These are phyloP conservation scores for Ptychochromis oligacanthus DNA, from an alignment of 2,113 vertebrate genomes.

Conservation along the genomic window DNA sequence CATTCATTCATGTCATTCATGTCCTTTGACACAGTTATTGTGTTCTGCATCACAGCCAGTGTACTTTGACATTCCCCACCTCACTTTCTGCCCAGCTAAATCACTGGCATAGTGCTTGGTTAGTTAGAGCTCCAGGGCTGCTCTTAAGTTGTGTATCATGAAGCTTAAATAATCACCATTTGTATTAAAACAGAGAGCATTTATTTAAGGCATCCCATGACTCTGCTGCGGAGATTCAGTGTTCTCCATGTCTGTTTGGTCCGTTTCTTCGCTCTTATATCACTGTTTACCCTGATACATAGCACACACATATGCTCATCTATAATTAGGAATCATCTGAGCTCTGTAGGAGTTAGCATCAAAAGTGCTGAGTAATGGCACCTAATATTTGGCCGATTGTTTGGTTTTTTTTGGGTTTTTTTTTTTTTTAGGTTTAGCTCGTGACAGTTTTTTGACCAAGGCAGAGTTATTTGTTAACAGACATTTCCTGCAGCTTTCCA, in stretches of 20 bases:
- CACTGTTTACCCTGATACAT: background rate
- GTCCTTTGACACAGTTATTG: background rate
- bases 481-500: too few species aligned
- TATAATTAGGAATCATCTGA: background rate
- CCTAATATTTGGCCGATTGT: too few species aligned
- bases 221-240: background rate
- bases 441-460: too few species aligned
- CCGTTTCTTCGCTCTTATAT: background rate
- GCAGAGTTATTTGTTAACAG: too few species aligned
- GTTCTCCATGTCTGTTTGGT: background rate
- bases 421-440: too few species aligned
- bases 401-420: too few species aligned
- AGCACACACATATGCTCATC: background rate
- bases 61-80: background rate
- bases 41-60: background rate
- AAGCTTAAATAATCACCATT: background rate
- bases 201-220: background rate
- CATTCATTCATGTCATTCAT: background rate
- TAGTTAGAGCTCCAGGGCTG: background rate
- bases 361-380: too few species aligned
- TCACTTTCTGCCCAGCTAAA: background rate
- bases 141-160: background rate
- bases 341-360: background rate
- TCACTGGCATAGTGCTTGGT: background rate
- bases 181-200: background rate